Conservation (phyloP, 1,140 invertebrate genomes). For the Pseudomyrmex concolor region DNA sequence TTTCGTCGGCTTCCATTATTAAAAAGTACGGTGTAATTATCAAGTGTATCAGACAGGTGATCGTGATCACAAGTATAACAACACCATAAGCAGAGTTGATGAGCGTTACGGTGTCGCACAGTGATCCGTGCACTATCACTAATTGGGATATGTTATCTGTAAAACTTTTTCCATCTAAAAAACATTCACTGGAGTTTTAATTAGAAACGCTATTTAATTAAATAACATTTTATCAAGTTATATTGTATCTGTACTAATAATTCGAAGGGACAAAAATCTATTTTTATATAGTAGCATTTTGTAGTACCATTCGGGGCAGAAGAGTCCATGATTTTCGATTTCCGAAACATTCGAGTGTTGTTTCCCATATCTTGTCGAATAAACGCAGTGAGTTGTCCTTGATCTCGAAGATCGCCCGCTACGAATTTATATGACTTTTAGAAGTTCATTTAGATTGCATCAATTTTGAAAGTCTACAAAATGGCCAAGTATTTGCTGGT, state of each 20-base stretch:
- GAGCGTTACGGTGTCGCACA: slow-evolving; percentile 78
- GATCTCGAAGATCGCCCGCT: slow-evolving; percentile 51
- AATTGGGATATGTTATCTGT: slow-evolving; percentile 75
- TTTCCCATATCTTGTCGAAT: slow-evolving; percentile 68
- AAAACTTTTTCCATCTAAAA: slow-evolving; percentile 68
- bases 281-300: background rate
- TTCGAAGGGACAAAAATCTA: background rate
- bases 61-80: slow-evolving; percentile 87
- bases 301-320: slow-evolving; percentile 66
- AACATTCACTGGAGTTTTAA: slow-evolving; percentile 7
- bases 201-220: background rate
- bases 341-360: slow-evolving; percentile 62
- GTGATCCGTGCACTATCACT: slow-evolving; percentile 77
- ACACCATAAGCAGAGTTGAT: slow-evolving; percentile 86
- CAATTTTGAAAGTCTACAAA: background rate
- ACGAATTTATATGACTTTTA: background rate
- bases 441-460: background rate
- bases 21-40: slow-evolving; percentile 90
- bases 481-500: background rate
- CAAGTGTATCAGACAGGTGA: slow-evolving; percentile 89
- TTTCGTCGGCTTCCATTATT: slow-evolving; percentile 87
- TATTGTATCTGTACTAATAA: background rate
- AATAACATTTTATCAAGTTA: background rate
- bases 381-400: slow-evolving; percentile 66
- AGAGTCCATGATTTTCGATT: slow-evolving; percentile 72